Evolutionary conservation across 1,140 invertebrate species (phyloP).

Genomic region (Cotesia glomerata): DNA sequence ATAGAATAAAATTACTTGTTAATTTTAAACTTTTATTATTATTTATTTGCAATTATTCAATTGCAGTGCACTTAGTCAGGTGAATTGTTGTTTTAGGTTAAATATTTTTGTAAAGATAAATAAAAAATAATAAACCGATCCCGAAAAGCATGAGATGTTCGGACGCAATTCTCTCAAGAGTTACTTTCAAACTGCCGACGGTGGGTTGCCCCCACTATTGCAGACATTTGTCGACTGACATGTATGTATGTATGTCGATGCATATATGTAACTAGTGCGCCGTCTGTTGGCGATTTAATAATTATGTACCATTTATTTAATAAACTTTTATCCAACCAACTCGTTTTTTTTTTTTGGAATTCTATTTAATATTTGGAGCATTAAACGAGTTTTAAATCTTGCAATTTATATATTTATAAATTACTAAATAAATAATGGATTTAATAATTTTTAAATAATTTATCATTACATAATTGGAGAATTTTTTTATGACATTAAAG

Average conservation of each 20-base stretch:
- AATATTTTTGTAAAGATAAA: not conserved
- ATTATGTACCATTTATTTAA: not conserved
- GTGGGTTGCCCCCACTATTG: slow-evolving; percentile 11
- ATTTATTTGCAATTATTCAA: too few relatives aligned
- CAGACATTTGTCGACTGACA: not conserved
- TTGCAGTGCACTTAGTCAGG: not conserved
- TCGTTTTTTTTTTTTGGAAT: not conserved
- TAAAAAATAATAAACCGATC: not conserved
- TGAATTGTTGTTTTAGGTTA: not conserved
- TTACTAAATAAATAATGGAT: too few relatives aligned
- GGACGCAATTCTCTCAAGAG: slow-evolving; percentile 1
- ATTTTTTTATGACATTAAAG: too few relatives aligned
- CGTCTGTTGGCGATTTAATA: not conserved
- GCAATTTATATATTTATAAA: too few relatives aligned
- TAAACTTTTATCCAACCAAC: not conserved
- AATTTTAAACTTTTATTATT: too few relatives aligned
- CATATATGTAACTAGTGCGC: slow-evolving; percentile 10
- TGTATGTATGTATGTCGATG: not conserved
- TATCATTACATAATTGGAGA: too few relatives aligned
- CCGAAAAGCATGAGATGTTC: not conserved
- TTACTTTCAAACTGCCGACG: slow-evolving; percentile 15
- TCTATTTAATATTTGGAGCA: too few relatives aligned
- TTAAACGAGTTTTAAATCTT: too few relatives aligned
- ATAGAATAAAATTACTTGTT: not conserved
- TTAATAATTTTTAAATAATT: too few relatives aligned